These are phyloP conservation scores for Yoshiicerus persimilis DNA, from an alignment of 1,140 invertebrate species.

Conservation along the genomic window DNA sequence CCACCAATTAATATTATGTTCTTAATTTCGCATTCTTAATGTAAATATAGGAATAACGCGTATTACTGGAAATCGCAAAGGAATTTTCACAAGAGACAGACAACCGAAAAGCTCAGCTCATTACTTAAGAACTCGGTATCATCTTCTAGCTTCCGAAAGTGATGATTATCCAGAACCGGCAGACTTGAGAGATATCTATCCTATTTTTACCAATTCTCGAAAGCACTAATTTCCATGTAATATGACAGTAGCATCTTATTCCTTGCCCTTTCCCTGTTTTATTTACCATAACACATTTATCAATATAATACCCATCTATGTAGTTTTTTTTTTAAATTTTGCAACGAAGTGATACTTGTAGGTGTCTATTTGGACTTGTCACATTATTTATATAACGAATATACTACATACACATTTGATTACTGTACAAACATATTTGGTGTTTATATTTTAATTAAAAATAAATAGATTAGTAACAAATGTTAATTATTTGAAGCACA, in stretches of 20 bases:
- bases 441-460: too few species aligned
- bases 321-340: not conserved
- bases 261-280: not conserved
- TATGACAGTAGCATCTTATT: not conserved
- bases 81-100: conserved; percentile 62
- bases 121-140: conserved; percentile 55
- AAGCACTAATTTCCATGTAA: too few species aligned
- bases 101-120: conserved; percentile 63
- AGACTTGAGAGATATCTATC: conserved; percentile 27
- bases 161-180: conserved; percentile 41
- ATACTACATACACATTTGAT: too few species aligned
- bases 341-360: too few species aligned
- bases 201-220: conserved; percentile 21
- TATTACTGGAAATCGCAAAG: conserved; percentile 64
- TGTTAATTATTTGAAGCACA: too few species aligned
- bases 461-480: too few species aligned
- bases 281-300: not conserved
- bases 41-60: conserved; percentile 52
- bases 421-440: too few species aligned
- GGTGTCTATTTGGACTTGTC: too few species aligned
- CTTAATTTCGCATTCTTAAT: not conserved
- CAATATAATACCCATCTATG: not conserved
- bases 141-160: conserved; percentile 45
- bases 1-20: not conserved
- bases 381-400: too few species aligned